phyloP scores from a whole-genome alignment of 1,140 invertebrate species.

The Frieseomelitta varia region DNA sequence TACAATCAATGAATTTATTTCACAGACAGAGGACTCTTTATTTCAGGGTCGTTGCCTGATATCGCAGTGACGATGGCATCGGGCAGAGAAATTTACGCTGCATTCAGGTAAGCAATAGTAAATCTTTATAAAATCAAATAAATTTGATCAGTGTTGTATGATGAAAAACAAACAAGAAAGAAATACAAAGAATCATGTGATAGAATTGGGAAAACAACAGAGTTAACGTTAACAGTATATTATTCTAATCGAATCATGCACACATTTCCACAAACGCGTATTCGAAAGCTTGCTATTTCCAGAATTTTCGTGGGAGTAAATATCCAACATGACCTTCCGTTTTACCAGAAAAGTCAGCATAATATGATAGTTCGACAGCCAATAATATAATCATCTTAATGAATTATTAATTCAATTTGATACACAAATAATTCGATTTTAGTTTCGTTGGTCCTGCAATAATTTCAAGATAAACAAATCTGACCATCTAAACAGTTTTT shows the following conservation, averaged over 20 bases:
- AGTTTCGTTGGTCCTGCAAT: not conserved
- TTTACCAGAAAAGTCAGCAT: conserved; percentile 13
- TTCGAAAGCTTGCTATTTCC: conserved; percentile 25
- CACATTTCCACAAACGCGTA: not conserved
- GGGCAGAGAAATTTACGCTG: conserved; percentile 72
- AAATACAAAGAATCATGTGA: not conserved
- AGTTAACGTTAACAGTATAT: not conserved
- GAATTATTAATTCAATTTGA: not conserved
- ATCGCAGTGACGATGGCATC: conserved; percentile 74
- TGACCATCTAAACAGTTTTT: not conserved
- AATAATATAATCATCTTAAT: conserved; percentile 16
- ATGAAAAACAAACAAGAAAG: no score
- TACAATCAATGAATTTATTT: conserved; percentile 17
- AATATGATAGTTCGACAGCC: not conserved
- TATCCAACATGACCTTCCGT: conserved; percentile 42
- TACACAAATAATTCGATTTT: conserved; percentile 32
- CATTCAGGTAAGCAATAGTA: conserved; percentile 65
- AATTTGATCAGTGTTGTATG: not conserved
- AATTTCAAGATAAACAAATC: not conserved
- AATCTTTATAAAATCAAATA: not conserved
- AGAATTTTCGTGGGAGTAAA: conserved; percentile 37
- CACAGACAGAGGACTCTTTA: not conserved
- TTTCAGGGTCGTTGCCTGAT: conserved; percentile 71
- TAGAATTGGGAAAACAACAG: not conserved
- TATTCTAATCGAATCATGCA: not conserved